Evolutionary conservation across 2,888 invertebrate species (phyloP).

Genomic region (Drosophila atroscutellata): DNA sequence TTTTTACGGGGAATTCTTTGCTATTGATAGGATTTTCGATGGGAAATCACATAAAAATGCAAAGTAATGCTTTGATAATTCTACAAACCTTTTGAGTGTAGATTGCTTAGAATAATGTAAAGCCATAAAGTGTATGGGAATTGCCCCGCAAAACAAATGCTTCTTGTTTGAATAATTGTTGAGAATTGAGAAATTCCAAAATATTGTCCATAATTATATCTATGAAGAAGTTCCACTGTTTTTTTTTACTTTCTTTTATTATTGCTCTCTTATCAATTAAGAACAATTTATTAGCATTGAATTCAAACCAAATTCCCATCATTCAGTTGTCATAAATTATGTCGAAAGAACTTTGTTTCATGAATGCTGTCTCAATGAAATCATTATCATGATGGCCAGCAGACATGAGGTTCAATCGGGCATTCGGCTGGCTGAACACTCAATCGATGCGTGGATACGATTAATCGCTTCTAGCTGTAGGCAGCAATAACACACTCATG

Average conservation of each 20-base stretch:
- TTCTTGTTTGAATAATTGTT: not conserved
- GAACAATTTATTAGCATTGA: not conserved
- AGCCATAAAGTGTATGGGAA: not conserved
- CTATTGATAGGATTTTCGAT: not conserved
- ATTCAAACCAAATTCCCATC: not conserved
- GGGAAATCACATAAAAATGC: not conserved
- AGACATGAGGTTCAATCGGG: conserved; percentile 6
- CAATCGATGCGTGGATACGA: conserved; percentile 42
- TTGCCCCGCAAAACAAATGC: not conserved
- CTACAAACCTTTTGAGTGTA: too few species aligned
- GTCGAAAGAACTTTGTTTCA: not conserved
- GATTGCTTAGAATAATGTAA: not conserved
- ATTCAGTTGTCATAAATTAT: not conserved
- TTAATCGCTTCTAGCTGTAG: conserved; percentile 37
- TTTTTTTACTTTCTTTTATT: not conserved
- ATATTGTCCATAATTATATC: not conserved
- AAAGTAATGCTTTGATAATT: too few species aligned
- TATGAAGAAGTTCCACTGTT: not conserved
- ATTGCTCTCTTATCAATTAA: not conserved
- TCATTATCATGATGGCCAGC: not conserved
- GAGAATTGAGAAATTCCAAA: not conserved
- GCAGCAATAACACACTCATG: conserved; percentile 34
- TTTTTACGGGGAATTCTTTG: not conserved
- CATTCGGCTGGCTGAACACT: conserved; percentile 29
- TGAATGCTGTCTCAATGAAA: not conserved